These are phyloP conservation scores for Phanerotoma sp. DNA, from an alignment of 2,888 invertebrate genomes.

Conservation along the genomic window DNA sequence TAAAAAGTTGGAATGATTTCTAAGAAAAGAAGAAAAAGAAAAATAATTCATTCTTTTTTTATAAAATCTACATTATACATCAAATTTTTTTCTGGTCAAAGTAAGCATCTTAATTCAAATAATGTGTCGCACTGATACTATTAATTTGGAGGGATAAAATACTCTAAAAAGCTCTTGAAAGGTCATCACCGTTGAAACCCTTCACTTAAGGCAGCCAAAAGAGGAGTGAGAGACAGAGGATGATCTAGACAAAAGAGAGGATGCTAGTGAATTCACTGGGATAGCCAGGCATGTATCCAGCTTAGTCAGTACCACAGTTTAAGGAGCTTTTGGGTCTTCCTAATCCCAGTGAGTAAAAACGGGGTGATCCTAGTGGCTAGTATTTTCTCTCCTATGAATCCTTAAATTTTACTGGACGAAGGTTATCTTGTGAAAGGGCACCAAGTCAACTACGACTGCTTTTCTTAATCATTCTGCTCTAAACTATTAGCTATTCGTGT, in stretches of 20 bases:
- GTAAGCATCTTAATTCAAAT: background rate
- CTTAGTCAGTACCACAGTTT: constrained; percentile 56
- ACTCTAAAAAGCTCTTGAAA: constrained; percentile 17
- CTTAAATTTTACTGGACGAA: background rate
- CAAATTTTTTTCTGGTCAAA: background rate
- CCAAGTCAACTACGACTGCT: constrained; percentile 1
- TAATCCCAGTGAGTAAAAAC: constrained; percentile 53
- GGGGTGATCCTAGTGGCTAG: constrained; percentile 31
- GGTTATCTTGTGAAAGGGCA: constrained; percentile 3
- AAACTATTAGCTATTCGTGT: constrained; percentile 5
- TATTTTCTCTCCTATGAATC: background rate
- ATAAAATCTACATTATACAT: too few species aligned
- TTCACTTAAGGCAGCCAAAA: constrained; percentile 15
- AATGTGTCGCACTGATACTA: constrained; percentile 1
- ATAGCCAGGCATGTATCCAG: constrained; percentile 55
- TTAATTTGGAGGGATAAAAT: background rate
- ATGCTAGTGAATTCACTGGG: constrained; percentile 21
- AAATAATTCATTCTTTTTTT: too few species aligned
- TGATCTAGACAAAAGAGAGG: constrained; percentile 46
- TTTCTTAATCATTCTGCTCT: constrained; percentile 20
- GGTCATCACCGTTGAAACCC: constrained; percentile 10
- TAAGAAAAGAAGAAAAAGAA: too few species aligned
- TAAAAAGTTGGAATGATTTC: too few species aligned
- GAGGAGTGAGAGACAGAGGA: constrained; percentile 34
- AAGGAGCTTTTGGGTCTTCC: constrained; percentile 56